These are phyloP conservation scores for Pachycephus smyrnensis DNA, from an alignment of 2,888 invertebrate genomes.

Conservation along the genomic window DNA sequence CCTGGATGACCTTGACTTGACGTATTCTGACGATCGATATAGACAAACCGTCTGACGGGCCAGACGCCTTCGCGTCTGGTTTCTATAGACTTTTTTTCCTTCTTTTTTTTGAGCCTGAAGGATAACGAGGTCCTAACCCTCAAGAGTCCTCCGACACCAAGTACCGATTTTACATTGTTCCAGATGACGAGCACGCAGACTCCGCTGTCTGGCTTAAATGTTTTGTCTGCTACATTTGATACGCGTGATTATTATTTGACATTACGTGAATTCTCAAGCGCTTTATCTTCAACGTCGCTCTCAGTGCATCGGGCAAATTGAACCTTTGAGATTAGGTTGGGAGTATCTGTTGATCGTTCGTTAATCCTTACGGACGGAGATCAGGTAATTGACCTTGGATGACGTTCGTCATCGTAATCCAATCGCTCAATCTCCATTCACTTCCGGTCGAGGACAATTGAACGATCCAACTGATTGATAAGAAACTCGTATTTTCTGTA, in stretches of 20 bases:
- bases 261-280: no score
- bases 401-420: not conserved
- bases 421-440: not conserved
- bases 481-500: not conserved
- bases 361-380: not conserved
- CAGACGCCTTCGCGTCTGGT: constrained; percentile 14
- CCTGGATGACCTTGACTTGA: constrained; percentile 47
- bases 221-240: not conserved
- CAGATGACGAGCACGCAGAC: not conserved
- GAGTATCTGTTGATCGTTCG: not conserved
- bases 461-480: not conserved
- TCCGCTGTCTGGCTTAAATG: not conserved
- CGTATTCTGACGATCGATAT: constrained; percentile 40
- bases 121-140: not conserved
- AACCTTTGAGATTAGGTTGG: not conserved
- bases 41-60: constrained; percentile 17
- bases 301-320: not conserved
- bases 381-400: not conserved
- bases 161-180: not conserved
- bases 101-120: not conserved
- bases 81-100: not conserved
- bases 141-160: not conserved
- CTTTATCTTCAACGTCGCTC: not conserved
- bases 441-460: not conserved
- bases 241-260: not conserved